Conservation (phyloP, 2,888 invertebrate genomes). For the Troides helena region DNA sequence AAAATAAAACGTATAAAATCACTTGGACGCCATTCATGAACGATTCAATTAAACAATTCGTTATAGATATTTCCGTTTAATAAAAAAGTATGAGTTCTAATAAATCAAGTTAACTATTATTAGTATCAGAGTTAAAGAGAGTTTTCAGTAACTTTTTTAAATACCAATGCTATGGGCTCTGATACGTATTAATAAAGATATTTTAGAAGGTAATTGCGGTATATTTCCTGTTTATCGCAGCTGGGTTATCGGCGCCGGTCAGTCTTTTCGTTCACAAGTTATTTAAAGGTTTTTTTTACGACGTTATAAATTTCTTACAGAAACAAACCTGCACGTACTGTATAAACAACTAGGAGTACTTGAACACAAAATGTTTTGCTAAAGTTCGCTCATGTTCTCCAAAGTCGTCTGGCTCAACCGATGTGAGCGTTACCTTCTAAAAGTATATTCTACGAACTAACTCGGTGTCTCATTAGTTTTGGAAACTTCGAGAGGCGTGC, state of each 20-base stretch:
- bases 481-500: constrained; percentile 9
- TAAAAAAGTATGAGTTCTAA: no score
- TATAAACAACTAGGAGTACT: background rate
- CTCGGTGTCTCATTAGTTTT: constrained; percentile 15
- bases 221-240: constrained; percentile 16
- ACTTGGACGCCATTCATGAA: constrained; percentile 34
- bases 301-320: constrained; percentile 14
- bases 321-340: background rate
- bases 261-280: constrained; percentile 12
- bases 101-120: no score
- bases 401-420: constrained; percentile 13
- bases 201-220: constrained; percentile 1
- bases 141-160: no score
- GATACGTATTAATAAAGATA: no score
- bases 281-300: constrained; percentile 24
- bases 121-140: no score
- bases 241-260: constrained; percentile 9
- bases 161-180: no score
- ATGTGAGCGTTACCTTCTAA: constrained; percentile 8
- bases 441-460: constrained; percentile 21
- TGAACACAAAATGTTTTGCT: constrained; percentile 1
- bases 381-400: constrained; percentile 24
- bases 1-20: constrained; percentile 45
- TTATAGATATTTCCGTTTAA: background rate
- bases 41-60: constrained; percentile 11